A percentile compares a stretch with the other conserved stretches of the same genome.
Evolutionary conservation across 2,113 vertebrate genomes (phyloP).

Genomic region (Sialia sialis): DNA sequence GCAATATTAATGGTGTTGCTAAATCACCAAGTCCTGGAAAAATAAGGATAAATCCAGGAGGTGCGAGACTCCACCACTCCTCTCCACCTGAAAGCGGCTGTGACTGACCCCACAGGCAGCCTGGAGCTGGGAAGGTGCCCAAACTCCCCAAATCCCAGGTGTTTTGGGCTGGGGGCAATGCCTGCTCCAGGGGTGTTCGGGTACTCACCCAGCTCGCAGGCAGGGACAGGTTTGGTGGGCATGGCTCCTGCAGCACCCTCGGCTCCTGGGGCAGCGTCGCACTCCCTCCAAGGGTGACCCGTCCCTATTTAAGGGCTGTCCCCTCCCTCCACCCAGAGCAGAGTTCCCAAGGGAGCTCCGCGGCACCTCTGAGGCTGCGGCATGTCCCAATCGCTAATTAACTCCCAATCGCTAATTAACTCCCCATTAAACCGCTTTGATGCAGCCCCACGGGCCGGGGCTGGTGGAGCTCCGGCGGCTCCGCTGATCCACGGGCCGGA

Average conservation of each 20-base stretch:
- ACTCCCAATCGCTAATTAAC: background rate
- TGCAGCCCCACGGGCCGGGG: background rate
- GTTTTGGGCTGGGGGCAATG: background rate
- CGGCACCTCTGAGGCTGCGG: background rate
- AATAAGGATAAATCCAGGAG: background rate
- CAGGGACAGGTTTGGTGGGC: background rate
- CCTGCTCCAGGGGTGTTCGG: rapidly evolving
- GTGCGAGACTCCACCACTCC: background rate
- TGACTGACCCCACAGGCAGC: background rate
- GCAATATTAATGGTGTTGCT: background rate
- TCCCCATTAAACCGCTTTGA: background rate
- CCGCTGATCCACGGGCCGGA: background rate
- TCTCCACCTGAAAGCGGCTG: background rate
- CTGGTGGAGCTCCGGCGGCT: background rate
- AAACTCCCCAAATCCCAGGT: background rate
- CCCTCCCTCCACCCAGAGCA: background rate
- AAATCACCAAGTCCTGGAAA: background rate
- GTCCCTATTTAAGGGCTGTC: background rate
- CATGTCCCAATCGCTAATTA: background rate
- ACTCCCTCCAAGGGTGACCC: rapidly evolving
- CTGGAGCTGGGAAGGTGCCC: background rate
- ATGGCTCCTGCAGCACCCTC: background rate
- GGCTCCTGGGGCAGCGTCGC: background rate
- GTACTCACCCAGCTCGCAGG: background rate
- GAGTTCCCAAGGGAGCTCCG: background rate